Evolutionary conservation across 2,888 invertebrate species (phyloP).

Genomic region (Microdon myrmicae): DNA sequence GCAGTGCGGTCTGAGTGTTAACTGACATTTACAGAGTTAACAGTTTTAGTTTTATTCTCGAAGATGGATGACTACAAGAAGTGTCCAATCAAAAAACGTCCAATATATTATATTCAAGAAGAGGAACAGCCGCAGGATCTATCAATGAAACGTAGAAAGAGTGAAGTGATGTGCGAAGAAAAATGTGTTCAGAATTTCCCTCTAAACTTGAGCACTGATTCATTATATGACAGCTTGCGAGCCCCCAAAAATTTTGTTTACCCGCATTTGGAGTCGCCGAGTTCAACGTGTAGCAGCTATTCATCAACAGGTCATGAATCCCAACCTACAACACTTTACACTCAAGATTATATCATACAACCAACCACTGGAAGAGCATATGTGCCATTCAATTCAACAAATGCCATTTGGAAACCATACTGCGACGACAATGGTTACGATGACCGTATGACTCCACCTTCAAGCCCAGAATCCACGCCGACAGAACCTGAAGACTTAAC

Average conservation of each 20-base stretch:
- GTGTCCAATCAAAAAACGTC: conserved; percentile 91
- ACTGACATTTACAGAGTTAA: no score
- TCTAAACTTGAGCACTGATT: conserved; percentile 60
- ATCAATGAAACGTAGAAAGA: conserved; percentile 62
- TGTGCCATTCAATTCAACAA: conserved; percentile 61
- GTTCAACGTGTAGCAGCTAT: conserved; percentile 16
- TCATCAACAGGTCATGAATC: conserved; percentile 23
- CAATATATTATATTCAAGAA: conserved; percentile 71
- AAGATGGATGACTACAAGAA: conserved; percentile 83
- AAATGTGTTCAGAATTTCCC: conserved; percentile 60
- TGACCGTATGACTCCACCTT: conserved; percentile 62
- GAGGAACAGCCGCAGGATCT: conserved; percentile 63
- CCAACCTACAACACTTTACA: conserved; percentile 12
- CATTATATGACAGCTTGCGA: conserved; percentile 31
- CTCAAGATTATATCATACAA: conserved; percentile 53
- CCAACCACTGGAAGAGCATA: conserved; percentile 63
- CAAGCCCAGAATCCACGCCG: conserved; percentile 60
- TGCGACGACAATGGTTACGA: conserved; percentile 50
- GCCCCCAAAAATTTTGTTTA: background rate
- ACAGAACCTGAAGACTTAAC: conserved; percentile 65
- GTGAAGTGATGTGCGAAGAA: conserved; percentile 53
- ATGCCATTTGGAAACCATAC: conserved; percentile 60
- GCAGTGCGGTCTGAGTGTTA: no score
- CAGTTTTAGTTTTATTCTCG: no score
- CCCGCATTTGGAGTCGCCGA: conserved; percentile 32